phyloP scores from a whole-genome alignment of 2,888 invertebrate species.

The Chrysolina oricalcia region DNA sequence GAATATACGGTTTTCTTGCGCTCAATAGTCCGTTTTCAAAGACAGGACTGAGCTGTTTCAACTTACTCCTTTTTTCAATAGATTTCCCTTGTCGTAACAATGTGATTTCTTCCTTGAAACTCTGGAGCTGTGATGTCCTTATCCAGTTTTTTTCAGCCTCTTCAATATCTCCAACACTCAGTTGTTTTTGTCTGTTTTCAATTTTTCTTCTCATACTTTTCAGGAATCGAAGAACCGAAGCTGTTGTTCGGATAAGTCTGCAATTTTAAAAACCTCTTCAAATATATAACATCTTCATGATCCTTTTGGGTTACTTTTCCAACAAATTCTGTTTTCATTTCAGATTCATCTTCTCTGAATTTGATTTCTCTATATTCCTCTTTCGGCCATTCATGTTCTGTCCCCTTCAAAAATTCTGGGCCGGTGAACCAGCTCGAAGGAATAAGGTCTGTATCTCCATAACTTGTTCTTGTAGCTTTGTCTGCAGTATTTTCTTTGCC shows the following conservation, averaged over 20 bases:
- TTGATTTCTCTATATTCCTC: background rate
- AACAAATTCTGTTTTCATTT: background rate
- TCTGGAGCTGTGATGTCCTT: no score
- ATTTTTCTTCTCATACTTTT: background rate
- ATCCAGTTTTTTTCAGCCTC: no score
- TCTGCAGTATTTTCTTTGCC: constrained; percentile 1
- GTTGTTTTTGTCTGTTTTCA: background rate
- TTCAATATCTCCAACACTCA: background rate
- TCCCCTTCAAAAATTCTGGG: background rate
- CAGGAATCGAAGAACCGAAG: background rate
- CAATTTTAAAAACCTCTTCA: background rate
- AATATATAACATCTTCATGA: background rate
- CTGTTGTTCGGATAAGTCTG: background rate
- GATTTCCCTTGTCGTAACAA: no score
- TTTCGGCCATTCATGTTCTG: constrained; percentile 1
- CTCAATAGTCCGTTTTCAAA: no score
- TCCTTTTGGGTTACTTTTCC: background rate
- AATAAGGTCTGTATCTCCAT: background rate
- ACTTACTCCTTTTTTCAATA: no score
- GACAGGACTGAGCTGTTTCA: no score
- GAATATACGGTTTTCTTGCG: no score
- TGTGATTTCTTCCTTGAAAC: no score
- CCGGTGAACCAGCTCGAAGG: constrained; percentile 1
- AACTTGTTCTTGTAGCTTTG: constrained; percentile 15
- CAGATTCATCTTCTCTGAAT: no score